phyloP scores from a whole-genome alignment of 2,888 invertebrate genomes.

The Sabatieria punctata region DNA sequence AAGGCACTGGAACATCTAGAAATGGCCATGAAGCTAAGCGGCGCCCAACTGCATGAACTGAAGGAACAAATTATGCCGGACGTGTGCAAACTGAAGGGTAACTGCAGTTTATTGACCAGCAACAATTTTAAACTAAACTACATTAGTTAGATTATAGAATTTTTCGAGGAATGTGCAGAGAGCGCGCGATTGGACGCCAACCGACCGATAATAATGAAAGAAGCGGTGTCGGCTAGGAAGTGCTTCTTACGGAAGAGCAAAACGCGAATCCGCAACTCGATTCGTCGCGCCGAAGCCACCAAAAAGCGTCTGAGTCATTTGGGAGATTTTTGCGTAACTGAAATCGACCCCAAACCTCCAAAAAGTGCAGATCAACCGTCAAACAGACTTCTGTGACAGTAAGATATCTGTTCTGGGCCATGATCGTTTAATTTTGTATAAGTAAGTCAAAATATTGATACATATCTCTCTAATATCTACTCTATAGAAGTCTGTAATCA shows the following conservation, averaged over 20 bases:
- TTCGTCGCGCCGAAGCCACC: background rate
- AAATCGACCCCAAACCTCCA: background rate
- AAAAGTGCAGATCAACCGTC: too few species aligned
- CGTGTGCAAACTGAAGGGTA: conserved; percentile 37
- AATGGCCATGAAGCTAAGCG: conserved; percentile 31
- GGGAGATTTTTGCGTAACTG: background rate
- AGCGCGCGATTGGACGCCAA: conserved; percentile 36
- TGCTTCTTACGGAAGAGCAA: conserved; percentile 27
- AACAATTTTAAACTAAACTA: background rate
- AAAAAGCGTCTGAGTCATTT: background rate
- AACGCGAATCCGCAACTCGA: background rate
- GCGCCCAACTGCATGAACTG: conserved; percentile 25
- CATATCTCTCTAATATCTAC: too few species aligned
- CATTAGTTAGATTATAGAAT: conserved; percentile 26
- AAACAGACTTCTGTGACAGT: too few species aligned
- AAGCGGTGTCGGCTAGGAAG: conserved; percentile 33
- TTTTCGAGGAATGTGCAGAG: conserved; percentile 37
- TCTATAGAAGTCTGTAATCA: too few species aligned
- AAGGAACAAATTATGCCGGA: conserved; percentile 37
- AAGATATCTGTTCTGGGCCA: too few species aligned
- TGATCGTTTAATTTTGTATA: too few species aligned
- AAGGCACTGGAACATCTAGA: conserved; percentile 34
- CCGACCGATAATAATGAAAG: conserved; percentile 33
- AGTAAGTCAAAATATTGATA: too few species aligned
- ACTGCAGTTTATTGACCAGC: too few species aligned